Base-by-base conservation (phyloP, 2,797 vertebrate species). In the Spinibarbus caldwelli region DNA sequence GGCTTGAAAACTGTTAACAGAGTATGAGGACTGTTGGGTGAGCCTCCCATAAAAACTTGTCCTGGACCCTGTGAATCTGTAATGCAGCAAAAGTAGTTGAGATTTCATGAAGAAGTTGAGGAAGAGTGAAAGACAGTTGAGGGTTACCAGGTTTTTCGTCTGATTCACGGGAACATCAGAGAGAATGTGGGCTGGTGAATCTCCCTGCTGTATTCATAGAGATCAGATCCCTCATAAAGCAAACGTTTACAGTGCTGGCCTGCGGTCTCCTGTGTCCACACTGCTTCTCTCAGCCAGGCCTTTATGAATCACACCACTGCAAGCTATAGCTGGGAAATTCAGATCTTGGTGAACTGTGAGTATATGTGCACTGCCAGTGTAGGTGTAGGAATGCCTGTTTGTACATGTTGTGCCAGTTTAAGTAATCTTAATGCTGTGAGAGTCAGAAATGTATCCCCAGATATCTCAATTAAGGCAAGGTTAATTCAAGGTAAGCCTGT, bases 101-200 rank as follows among this genome's bases (percentile, higher is more conserved):
- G 19, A 78, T 21, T 41, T 57, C 0, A 2, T 52, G 11, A 41
- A 26, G 26, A 78, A 70, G 34, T 78, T 45, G 36, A 29, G 26
- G 29, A 70, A 45, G 47, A 78, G 17, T 31, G 47, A 84, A 70
- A 26, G 23, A 54, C 36, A n/a, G n/a, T 14, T 79, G 19, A 71
- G 26, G 77, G 67, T 72, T 57, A 43, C 49, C 1, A 31, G 78
- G 72, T 71, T 89, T 73, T 54, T 85, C 43, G 36, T 87, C 49
- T 80, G 76, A 80, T 47, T 84, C 71, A 87, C 66, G 38, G 59
- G 75, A 38, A 62, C 78, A 29, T 77, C 79, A 78, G 68, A 81
- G 82, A 59, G 70, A 57, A 82, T 23, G 86, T 89, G 83, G 86
- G 89, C 31, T 79, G 81, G 59, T 85, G 54, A 83, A 81, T 86